Conservation (phyloP, 2,888 invertebrate genomes). For the Orthosia cruda region DNA sequence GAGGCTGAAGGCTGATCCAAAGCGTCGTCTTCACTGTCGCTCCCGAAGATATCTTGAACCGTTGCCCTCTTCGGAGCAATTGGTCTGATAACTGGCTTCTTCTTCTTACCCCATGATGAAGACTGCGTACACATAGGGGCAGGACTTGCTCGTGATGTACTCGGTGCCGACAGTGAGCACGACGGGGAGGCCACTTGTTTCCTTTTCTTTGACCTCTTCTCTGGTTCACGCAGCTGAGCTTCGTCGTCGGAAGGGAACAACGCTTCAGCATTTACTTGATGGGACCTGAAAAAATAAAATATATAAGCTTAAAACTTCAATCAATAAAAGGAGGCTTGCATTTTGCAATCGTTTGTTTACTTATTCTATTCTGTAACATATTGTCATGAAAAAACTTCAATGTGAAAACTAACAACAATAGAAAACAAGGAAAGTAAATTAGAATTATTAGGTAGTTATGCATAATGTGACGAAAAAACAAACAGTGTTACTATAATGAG, state of each 20-base stretch:
- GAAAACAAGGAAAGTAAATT: too few species aligned
- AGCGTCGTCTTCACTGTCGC: not conserved
- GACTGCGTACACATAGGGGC: not conserved
- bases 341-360: not conserved
- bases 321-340: not conserved
- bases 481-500: too few species aligned
- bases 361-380: not conserved
- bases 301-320: not conserved
- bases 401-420: conserved; percentile 1
- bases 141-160: not conserved
- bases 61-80: not conserved
- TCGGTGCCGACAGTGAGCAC: too few species aligned
- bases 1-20: not conserved
- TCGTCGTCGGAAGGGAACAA: not conserved
- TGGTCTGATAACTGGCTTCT: conserved; percentile 1
- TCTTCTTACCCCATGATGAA: not conserved
- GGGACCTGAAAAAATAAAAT: not conserved
- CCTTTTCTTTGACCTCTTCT: not conserved
- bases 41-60: not conserved
- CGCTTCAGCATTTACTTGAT: not conserved
- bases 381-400: not conserved
- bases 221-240: not conserved
- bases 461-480: too few species aligned
- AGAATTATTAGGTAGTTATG: too few species aligned
- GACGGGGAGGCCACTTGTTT: too few species aligned